These are phyloP conservation scores for Parasteatoda tepidariorum DNA, from an alignment of 1,140 invertebrate species.

Conservation along the genomic window DNA sequence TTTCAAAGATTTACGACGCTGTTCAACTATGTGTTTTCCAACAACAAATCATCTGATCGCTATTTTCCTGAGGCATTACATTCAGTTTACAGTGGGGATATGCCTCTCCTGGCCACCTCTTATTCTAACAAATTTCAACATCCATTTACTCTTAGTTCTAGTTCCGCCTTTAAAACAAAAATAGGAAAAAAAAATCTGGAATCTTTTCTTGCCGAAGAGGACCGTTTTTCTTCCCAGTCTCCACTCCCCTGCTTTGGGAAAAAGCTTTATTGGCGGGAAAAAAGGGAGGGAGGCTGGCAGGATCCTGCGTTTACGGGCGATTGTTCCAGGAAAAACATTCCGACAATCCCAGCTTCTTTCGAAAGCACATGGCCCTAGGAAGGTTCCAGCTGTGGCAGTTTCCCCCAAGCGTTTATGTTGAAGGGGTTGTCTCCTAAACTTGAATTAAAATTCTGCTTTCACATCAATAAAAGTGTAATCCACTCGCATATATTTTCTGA, in stretches of 20 bases:
- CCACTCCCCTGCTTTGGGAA: conserved; percentile 1
- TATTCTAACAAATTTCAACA: conserved; percentile 50
- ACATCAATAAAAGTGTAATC: background rate
- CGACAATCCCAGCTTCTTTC: conserved; percentile 28
- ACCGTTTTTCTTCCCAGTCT: conserved; percentile 36
- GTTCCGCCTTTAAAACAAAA: conserved; percentile 36
- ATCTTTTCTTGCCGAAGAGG: conserved; percentile 5
- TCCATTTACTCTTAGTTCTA: conserved; percentile 51
- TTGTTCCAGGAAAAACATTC: conserved; percentile 43
- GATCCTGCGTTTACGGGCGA: conserved; percentile 43
- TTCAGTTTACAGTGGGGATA: conserved; percentile 36
- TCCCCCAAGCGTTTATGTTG: background rate
- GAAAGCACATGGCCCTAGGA: conserved; percentile 38
- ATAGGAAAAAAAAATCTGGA: conserved; percentile 1
- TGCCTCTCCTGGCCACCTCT: conserved; percentile 24
- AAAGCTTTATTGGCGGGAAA: conserved; percentile 16
- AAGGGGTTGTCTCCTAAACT: conserved; percentile 36
- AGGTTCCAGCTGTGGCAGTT: conserved; percentile 32
- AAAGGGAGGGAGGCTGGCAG: background rate
- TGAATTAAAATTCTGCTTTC: background rate
- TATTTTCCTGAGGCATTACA: conserved; percentile 31
- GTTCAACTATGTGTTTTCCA: conserved; percentile 35
- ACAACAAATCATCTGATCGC: conserved; percentile 40
- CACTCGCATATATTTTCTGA: background rate
- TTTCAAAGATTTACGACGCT: conserved; percentile 29